Percentiles rank a stretch among this genome's conserved stretches.
Conservation (phyloP, 2,888 invertebrate species). For the Agriopis aurantiaria region DNA sequence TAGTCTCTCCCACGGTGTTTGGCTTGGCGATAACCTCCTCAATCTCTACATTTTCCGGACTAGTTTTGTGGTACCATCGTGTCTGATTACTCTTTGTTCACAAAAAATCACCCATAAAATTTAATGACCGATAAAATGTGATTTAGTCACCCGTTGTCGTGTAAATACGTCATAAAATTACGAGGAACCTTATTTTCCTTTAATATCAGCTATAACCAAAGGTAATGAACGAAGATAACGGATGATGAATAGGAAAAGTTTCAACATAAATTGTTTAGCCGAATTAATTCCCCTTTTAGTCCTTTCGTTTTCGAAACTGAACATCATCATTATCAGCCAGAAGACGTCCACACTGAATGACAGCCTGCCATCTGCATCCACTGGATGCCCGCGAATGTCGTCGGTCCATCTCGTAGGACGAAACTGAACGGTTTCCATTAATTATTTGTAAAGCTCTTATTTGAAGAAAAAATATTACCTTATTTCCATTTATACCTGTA, state of each 20-base stretch:
- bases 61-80: too few relatives aligned
- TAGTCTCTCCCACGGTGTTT: too few relatives aligned
- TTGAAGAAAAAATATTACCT: not conserved
- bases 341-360: too few relatives aligned
- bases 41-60: too few relatives aligned
- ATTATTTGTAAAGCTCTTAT: not conserved
- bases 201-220: conserved; percentile 14
- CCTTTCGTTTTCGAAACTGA: too few relatives aligned
- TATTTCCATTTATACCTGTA: too few relatives aligned
- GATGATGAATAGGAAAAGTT: conserved; percentile 18
- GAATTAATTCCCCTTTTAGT: not conserved
- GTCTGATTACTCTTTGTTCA: not conserved
- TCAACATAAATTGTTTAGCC: conserved; percentile 4
- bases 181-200: conserved; percentile 7
- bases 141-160: conserved; percentile 22
- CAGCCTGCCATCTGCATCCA: too few relatives aligned
- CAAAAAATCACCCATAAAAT: conserved; percentile 8
- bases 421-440: not conserved
- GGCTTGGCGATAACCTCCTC: too few relatives aligned
- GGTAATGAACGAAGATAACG: conserved; percentile 13
- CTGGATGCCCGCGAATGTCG: too few relatives aligned
- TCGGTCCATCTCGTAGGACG: too few relatives aligned
- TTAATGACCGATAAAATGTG: conserved; percentile 22
- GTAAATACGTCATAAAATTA: conserved; percentile 25
- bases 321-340: too few relatives aligned